phyloP scores from a whole-genome alignment of 2,113 vertebrate genomes.

The Danio rerio region DNA sequence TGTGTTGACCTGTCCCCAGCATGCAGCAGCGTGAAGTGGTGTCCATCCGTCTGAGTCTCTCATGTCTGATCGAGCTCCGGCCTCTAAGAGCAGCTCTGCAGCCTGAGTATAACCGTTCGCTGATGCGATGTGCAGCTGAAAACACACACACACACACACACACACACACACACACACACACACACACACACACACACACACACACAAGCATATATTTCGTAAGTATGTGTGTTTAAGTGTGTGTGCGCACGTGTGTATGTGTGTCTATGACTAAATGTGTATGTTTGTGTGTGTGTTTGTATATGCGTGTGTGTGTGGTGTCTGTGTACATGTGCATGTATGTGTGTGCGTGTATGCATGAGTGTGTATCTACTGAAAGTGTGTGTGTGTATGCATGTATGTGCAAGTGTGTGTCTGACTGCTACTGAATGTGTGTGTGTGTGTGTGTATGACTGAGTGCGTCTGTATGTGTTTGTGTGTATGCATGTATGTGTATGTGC shows the following conservation, averaged over 20 bases:
- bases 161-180: background rate
- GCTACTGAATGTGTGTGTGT: background rate
- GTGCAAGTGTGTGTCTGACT: background rate
- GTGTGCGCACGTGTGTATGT: background rate
- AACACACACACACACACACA: conserved; percentile 4
- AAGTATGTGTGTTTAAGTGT: no score
- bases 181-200: background rate
- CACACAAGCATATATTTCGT: background rate
- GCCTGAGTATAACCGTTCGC: conserved; percentile 94
- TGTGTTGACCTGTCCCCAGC: conserved; percentile 92
- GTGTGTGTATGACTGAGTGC: background rate
- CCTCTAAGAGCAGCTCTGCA: conserved; percentile 91
- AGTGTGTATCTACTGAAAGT: background rate
- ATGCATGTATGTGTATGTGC: background rate
- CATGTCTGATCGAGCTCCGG: conserved; percentile 86
- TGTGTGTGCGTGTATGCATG: background rate
- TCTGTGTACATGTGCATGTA: no score
- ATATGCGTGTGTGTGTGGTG: background rate
- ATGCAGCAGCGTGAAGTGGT: conserved; percentile 93
- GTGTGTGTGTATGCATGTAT: background rate
- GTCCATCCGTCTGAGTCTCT: conserved; percentile 95
- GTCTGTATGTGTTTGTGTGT: background rate
- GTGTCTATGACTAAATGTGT: no score
- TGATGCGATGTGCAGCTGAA: conserved; percentile 90
- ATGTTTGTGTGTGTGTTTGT: background rate